Evolutionary conservation across 2,797 vertebrate genomes (phyloP).

Genomic region (Anas bernieri): DNA sequence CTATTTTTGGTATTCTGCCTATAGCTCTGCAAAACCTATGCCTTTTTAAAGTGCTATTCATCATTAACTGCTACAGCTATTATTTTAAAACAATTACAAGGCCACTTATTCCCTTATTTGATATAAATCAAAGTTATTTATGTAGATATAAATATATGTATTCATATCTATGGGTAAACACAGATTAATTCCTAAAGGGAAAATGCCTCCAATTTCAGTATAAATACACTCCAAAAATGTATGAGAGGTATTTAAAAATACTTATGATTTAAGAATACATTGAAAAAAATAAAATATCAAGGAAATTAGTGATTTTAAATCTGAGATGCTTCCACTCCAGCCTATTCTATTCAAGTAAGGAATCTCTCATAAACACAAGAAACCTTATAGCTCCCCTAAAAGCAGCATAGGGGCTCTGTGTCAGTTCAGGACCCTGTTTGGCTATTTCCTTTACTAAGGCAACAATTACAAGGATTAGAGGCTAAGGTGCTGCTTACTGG

Average conservation of each 20-base stretch:
- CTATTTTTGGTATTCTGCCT: not conserved
- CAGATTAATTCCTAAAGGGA: not conserved
- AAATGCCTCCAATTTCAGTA: not conserved
- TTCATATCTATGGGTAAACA: not conserved
- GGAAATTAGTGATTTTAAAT: not conserved
- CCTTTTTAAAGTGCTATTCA: slow-evolving; percentile 6
- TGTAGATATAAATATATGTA: not conserved
- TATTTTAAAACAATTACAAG: not conserved
- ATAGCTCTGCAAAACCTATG: not conserved
- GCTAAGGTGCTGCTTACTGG: not conserved
- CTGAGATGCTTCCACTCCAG: not conserved
- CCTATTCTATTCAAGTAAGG: not conserved
- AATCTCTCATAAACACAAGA: not conserved
- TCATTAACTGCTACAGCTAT: slow-evolving; percentile 13
- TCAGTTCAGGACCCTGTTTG: not conserved
- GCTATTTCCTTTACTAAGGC: slow-evolving; percentile 12
- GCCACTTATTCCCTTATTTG: not conserved
- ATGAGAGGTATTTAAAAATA: not conserved
- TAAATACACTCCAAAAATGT: slow-evolving; percentile 2
- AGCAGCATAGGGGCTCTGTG: not conserved
- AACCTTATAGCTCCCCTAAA: not conserved
- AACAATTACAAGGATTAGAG: slow-evolving; percentile 55
- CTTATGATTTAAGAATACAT: not conserved
- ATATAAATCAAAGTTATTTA: not conserved
- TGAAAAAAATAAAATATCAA: not conserved